Percentiles rank a stretch among this genome's conserved stretches.
These are phyloP conservation scores for Manduca sexta DNA, from an alignment of 1,140 invertebrate genomes.

Conservation along the genomic window DNA sequence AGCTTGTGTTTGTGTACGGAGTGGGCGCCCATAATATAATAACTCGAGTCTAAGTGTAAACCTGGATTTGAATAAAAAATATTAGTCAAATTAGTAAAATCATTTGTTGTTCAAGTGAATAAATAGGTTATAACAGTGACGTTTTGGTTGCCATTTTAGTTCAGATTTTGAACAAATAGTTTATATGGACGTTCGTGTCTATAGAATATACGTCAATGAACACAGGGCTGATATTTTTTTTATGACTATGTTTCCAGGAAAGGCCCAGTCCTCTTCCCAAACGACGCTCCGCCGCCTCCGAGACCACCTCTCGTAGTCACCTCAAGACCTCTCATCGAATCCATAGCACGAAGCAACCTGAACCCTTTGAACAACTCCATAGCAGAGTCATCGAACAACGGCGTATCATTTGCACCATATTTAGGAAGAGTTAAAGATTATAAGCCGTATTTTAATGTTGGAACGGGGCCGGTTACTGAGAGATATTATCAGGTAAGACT, in stretches of 20 bases:
- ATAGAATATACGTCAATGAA: too few relatives aligned
- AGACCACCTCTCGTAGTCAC: constrained; percentile 56
- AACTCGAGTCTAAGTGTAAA: too few relatives aligned
- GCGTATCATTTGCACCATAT: constrained; percentile 19
- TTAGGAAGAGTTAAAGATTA: constrained; percentile 18
- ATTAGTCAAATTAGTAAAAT: too few relatives aligned
- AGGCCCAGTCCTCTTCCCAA: constrained; percentile 65
- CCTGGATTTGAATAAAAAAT: too few relatives aligned
- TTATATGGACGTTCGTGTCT: too few relatives aligned
- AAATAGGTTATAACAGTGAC: too few relatives aligned
- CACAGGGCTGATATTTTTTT: too few relatives aligned
- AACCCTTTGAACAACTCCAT: constrained; percentile 29
- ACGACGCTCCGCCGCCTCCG: constrained; percentile 40
- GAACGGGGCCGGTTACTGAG: constrained; percentile 17
- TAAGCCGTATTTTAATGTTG: constrained; percentile 7
- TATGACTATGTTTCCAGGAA: constrained; percentile 43
- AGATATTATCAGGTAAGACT: constrained; percentile 45
- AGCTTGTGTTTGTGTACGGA: too few relatives aligned
- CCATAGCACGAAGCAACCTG: constrained; percentile 49
- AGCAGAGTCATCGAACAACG: constrained; percentile 21
- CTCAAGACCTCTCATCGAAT: constrained; percentile 48
- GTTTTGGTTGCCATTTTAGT: too few relatives aligned
- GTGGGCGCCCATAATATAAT: too few relatives aligned
- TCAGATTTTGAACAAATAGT: too few relatives aligned
- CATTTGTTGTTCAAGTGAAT: too few relatives aligned